phyloP scores from a whole-genome alignment of 2,888 invertebrate species.

The Philopedon plagiatum region DNA sequence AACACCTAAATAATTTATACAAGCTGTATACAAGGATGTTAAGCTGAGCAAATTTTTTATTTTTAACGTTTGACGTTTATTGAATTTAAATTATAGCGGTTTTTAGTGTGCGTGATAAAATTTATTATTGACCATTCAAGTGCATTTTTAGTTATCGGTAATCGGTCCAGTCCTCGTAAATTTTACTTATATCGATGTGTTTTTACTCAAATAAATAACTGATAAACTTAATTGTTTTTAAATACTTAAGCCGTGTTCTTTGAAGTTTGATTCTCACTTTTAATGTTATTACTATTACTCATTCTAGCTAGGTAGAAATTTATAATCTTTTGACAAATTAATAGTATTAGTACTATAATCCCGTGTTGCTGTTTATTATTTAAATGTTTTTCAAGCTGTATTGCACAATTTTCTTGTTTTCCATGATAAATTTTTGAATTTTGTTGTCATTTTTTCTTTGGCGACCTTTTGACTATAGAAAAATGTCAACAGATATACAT shows the following conservation, averaged over 20 bases:
- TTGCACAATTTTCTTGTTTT: too few relatives aligned
- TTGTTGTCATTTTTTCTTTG: too few relatives aligned
- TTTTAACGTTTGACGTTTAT: neutral
- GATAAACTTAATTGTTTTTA: neutral
- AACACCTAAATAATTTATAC: neutral
- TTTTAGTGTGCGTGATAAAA: slow-evolving; percentile 28
- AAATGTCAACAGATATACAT: too few relatives aligned
- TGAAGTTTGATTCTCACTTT: neutral
- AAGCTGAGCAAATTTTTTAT: neutral
- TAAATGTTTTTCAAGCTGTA: too few relatives aligned
- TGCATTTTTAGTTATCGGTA: neutral
- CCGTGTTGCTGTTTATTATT: too few relatives aligned
- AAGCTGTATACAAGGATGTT: neutral
- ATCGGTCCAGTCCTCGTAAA: slow-evolving; percentile 13
- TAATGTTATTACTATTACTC: too few relatives aligned
- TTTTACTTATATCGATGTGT: neutral
- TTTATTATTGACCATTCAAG: slow-evolving; percentile 13
- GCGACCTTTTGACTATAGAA: too few relatives aligned
- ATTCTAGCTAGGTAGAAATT: neutral
- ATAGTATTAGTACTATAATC: neutral
- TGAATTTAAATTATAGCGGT: slow-evolving; percentile 37
- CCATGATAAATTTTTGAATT: too few relatives aligned
- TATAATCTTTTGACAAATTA: neutral
- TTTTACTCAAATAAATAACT: slow-evolving; percentile 4
- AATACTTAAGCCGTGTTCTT: neutral